Evolutionary conservation across 2,113 vertebrate genomes (phyloP), one percentile per base, ranked within the genome.

Genomic region (Nanger granti): DNA sequence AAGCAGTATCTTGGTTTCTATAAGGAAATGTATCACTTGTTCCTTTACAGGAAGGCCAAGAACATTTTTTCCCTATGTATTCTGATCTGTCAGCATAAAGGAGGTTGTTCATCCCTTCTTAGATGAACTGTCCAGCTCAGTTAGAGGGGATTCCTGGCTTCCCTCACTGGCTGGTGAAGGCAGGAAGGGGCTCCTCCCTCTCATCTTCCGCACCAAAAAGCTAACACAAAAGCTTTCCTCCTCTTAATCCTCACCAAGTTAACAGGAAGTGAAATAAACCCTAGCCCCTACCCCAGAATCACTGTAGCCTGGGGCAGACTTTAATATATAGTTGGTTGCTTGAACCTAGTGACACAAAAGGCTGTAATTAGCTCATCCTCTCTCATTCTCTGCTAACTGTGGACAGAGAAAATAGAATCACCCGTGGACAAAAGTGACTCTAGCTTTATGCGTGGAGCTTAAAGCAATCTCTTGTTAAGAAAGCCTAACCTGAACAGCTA

Each of bases 261-360:
- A 79, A 90, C 7, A 31, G 69, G 91, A 80, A 54, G n/a, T 17
- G 41, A 73, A 41, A 37, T 15, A 92, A 91, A 60, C 69, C 52
- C 37, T 12, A 4, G 4, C 18, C 5, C 13, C 6, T 85, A 28
- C 9, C 66, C 31, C 18, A 10, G 31, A 54, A 83, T 28, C 15
- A 1, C 9, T 55, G 8, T 4, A 76, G 76, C 95, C 62, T 7
- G 20, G 84, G 57, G 44, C 62, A 64, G 31, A 44, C 47, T 24
- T 3, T 18, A 5, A 11, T 10, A 4, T 1, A 24, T 9, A 34
- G 22, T 4, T 41, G 66, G 15, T 41, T 15, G 6, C 37, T 47
- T 54, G 57, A 73, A 18, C 86, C 64, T 64, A 41, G n/a, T 11
- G 9, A 7, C 22, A 12, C 28, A n/a, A 76, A 76, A 76, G 9